Conservation (phyloP, 2,888 invertebrate species). For the Cryptus viduatorius region DNA sequence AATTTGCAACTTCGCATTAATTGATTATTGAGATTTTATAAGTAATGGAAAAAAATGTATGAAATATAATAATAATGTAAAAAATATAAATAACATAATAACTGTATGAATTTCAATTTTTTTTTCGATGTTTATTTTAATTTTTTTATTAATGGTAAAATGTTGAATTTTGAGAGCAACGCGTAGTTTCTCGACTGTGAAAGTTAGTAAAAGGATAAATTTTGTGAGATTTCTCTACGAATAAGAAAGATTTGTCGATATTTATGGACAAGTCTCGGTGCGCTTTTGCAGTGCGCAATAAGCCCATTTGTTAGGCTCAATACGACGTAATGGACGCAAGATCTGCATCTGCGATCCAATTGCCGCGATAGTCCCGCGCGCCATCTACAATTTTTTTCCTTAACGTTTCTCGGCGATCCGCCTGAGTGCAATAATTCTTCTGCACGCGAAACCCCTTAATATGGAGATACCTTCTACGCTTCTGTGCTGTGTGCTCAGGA, state of each 20-base stretch:
- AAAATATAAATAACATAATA: neutral
- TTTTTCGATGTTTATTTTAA: too few species aligned
- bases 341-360: slow-evolving; percentile 27
- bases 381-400: slow-evolving; percentile 1
- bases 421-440: slow-evolving; percentile 40
- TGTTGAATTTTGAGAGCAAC: too few species aligned
- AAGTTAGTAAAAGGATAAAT: too few species aligned
- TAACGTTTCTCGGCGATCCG: slow-evolving; percentile 14
- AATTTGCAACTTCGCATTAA: neutral
- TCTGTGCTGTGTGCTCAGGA: slow-evolving; percentile 3
- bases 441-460: slow-evolving; percentile 21
- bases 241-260: too few species aligned
- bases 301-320: neutral
- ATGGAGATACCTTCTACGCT: slow-evolving; percentile 11
- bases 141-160: too few species aligned
- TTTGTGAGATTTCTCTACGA: too few species aligned
- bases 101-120: neutral
- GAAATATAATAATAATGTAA: neutral
- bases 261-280: too few species aligned
- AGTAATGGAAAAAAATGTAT: too few species aligned
- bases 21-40: too few species aligned
- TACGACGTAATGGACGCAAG: neutral
- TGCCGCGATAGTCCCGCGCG: neutral
- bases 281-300: neutral
- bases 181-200: too few species aligned